Evolutionary conservation across 2,797 vertebrate species (phyloP).

Genomic region (Nothura maculosa): DNA sequence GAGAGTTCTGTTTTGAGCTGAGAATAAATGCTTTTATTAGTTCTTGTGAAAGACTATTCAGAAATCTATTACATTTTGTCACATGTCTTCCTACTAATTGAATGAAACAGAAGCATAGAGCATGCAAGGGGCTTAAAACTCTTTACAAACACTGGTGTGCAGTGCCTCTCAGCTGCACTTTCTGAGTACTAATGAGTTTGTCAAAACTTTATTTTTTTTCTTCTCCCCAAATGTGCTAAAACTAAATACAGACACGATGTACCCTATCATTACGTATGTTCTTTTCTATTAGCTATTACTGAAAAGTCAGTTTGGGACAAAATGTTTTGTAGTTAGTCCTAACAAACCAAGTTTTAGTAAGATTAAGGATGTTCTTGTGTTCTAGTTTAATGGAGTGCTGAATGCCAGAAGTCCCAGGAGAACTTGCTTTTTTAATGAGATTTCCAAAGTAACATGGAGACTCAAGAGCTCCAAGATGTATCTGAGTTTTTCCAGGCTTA

Average conservation of each 20-base stretch:
- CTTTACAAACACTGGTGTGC: not conserved
- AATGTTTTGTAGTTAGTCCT: too few relatives aligned
- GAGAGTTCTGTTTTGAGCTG: not conserved
- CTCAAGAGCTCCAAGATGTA: not conserved
- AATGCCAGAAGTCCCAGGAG: not conserved
- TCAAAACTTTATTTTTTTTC: not conserved
- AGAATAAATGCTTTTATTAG: not conserved
- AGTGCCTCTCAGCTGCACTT: not conserved
- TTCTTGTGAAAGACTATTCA: not conserved
- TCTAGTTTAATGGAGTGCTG: not conserved
- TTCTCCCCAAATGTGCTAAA: not conserved
- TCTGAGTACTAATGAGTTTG: not conserved
- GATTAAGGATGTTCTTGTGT: not conserved
- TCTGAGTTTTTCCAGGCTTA: not conserved
- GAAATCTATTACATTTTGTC: accelerated
- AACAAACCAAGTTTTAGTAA: not conserved
- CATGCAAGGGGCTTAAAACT: not conserved
- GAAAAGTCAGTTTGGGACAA: too few relatives aligned
- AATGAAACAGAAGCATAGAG: not conserved
- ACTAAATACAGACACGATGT: not conserved
- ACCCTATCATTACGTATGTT: too few relatives aligned
- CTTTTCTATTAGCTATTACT: too few relatives aligned
- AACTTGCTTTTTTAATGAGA: not conserved
- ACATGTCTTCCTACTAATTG: not conserved
- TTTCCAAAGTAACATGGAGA: not conserved